Conservation (phyloP, 2,888 invertebrate genomes). For the Tenthredo mesomela region DNA sequence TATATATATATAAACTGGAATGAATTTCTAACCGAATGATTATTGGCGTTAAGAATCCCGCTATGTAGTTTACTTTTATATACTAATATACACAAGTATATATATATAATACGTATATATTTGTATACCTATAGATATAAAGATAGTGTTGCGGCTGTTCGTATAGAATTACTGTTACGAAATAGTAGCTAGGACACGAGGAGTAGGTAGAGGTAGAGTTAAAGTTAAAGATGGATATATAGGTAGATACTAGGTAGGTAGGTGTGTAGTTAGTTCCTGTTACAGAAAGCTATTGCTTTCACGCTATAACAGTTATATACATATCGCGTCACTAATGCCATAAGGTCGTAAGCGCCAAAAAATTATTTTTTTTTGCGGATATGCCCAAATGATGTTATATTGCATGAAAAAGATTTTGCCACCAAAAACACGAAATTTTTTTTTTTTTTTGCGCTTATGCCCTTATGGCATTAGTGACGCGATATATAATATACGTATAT, state of each 20-base stretch:
- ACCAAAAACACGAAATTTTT: too few relatives aligned
- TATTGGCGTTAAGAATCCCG: constrained; percentile 21
- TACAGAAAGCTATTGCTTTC: background rate
- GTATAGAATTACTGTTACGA: constrained; percentile 41
- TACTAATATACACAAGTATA: too few relatives aligned
- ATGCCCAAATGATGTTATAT: too few relatives aligned
- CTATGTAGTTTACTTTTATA: background rate
- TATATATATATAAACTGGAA: background rate
- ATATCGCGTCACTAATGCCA: too few relatives aligned
- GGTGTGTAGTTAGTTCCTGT: background rate
- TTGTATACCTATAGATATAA: background rate
- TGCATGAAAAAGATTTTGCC: too few relatives aligned
- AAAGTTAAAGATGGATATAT: background rate
- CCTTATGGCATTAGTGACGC: too few relatives aligned
- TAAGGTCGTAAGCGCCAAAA: too few relatives aligned
- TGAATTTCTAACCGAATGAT: constrained; percentile 18
- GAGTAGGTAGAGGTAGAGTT: background rate
- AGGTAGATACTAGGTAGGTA: too few relatives aligned
- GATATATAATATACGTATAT: too few relatives aligned
- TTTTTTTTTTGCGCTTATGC: too few relatives aligned
- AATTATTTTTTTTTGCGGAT: too few relatives aligned
- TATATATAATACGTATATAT: background rate
- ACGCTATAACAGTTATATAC: too few relatives aligned
- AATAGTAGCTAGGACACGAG: background rate
- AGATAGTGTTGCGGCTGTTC: background rate